These are phyloP conservation scores for Taphrorychus bicolor DNA, from an alignment of 2,888 invertebrate species.

Conservation along the genomic window DNA sequence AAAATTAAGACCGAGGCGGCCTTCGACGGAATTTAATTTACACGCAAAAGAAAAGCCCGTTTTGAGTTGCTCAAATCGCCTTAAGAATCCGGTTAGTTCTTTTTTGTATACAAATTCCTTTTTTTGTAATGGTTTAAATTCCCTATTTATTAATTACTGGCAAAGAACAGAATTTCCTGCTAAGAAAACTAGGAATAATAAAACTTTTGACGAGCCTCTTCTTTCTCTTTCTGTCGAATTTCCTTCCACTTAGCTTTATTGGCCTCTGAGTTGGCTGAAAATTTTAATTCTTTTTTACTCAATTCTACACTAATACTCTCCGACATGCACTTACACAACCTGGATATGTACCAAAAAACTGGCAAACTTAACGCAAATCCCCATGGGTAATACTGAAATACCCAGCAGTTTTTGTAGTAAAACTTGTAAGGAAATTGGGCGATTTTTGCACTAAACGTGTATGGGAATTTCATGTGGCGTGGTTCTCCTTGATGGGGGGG, in stretches of 20 bases:
- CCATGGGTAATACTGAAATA: slow-evolving; percentile 79
- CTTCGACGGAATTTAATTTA: not conserved
- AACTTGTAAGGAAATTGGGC: slow-evolving; percentile 81
- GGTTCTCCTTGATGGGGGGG: no score
- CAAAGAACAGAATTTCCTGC: no score
- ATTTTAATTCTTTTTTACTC: no score
- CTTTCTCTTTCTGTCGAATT: slow-evolving; percentile 55
- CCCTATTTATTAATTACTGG: not conserved
- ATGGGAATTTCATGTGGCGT: slow-evolving; percentile 88
- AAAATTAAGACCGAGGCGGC: slow-evolving; percentile 14
- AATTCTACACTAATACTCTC: no score
- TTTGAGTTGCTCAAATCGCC: not conserved
- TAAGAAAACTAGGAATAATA: slow-evolving; percentile 23
- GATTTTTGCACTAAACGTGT: slow-evolving; percentile 81
- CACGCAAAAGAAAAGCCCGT: not conserved
- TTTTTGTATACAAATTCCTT: not conserved
- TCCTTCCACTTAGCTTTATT: no score
- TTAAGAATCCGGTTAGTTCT: not conserved
- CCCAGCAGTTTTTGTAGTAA: slow-evolving; percentile 79
- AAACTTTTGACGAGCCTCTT: slow-evolving; percentile 49
- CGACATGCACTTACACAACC: slow-evolving; percentile 55
- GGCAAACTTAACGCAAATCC: no score
- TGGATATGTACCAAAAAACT: slow-evolving; percentile 61
- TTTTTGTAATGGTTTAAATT: not conserved
- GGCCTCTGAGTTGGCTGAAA: slow-evolving; percentile 61